Base-by-base conservation (phyloP, 2,888 invertebrate genomes). In the Mesoligia furuncula region DNA sequence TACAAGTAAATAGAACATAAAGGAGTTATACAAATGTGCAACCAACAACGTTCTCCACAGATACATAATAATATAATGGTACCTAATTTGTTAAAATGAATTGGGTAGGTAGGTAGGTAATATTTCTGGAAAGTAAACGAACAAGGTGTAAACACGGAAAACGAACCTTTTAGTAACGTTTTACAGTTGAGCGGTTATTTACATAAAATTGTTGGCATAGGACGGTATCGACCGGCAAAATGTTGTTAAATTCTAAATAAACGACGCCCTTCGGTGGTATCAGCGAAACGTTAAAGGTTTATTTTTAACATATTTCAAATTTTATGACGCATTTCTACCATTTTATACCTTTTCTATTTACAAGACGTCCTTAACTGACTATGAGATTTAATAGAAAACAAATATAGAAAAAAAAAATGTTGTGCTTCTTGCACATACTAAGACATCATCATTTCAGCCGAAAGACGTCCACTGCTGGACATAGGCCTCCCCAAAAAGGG, bases 151-250 rank as follows among this genome's bases (percentile, higher is more conserved):
- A 73, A 85, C 77, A 65, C 68, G 82, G 85, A 83, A 81, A 77
- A 64, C 67, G 66, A 61, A 48, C 64, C 65, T 61, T 81, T 71
- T 73, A 68, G 42, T 72, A 77, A 65, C 71, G 42, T 78, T 85
- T 85, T 75, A 82, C 86, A 69, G 82, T 77, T 77, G 81, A 85
- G 39, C 69, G 77, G 57, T n/a, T 80, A 75, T 85, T 85, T 75
- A 75, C 80, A 79, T 83, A 79, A 73, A 75, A 71, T 57, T 87
- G 72, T 86, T 80, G 65, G 61, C 66, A 69, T 71, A 79, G 74
- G 83, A 82, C 74, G 79, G 72, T 62, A 77, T 78, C 67, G 85
- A 75, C 64, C 64, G 72, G 42, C n/a, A 73, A 73, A 77, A 77
- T 70, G 62, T 36, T 82, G 79, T 74, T 70, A 82, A 85, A 67